phyloP scores from a whole-genome alignment of 2,113 vertebrate species.

The Sisor rabdophorus region DNA sequence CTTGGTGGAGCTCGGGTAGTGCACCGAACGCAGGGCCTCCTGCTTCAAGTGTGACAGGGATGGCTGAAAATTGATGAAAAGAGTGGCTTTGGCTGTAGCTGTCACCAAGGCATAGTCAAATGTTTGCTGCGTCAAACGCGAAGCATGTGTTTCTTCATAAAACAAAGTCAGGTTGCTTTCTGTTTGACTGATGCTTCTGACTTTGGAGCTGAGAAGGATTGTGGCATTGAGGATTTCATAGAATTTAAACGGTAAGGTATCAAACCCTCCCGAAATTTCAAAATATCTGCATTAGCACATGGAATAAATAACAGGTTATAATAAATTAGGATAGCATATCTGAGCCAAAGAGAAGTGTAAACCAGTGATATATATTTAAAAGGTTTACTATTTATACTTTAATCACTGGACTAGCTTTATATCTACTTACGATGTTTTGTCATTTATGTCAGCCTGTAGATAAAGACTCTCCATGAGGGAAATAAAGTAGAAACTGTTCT shows the following conservation, averaged over 20 bases:
- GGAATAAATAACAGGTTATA: background rate
- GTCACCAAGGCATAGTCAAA: slow-evolving; percentile 72
- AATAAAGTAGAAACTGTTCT: slow-evolving; percentile 70
- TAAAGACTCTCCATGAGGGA: slow-evolving; percentile 68
- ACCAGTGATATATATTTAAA: too few species aligned
- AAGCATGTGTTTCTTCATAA: slow-evolving; percentile 55
- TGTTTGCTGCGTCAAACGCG: slow-evolving; percentile 44
- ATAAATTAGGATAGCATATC: background rate
- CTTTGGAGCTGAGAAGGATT: slow-evolving; percentile 64
- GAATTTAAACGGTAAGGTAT: slow-evolving; percentile 60
- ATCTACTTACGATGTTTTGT: slow-evolving; percentile 62
- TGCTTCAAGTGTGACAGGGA: slow-evolving; percentile 65
- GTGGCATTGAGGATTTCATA: slow-evolving; percentile 58
- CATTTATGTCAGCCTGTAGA: slow-evolving; percentile 67
- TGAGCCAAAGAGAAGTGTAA: background rate
- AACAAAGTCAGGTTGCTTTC: slow-evolving; percentile 56
- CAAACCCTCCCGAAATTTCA: slow-evolving; percentile 68
- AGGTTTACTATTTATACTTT: background rate
- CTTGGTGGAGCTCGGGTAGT: slow-evolving; percentile 74
- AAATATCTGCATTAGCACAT: slow-evolving; percentile 63
- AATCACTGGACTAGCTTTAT: background rate
- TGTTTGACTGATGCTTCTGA: slow-evolving; percentile 61
- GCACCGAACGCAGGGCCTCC: slow-evolving; percentile 71
- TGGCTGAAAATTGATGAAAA: slow-evolving; percentile 72
- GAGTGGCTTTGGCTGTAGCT: slow-evolving; percentile 68